Evolutionary conservation across 1,140 invertebrate species (phyloP), one percentile per base, ranked within the genome.

Genomic region (Aphaenogaster rudis): DNA sequence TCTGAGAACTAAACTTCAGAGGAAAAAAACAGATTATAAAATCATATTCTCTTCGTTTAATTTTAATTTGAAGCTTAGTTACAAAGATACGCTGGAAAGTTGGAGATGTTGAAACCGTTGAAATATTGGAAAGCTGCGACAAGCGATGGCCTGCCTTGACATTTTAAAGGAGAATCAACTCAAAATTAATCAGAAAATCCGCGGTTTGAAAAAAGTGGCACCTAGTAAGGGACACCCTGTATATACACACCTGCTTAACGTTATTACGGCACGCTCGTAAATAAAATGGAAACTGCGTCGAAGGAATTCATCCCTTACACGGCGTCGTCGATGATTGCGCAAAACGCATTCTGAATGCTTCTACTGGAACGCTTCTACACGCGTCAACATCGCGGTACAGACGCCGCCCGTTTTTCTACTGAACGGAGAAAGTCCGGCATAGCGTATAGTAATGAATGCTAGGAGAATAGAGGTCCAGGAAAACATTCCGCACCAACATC

Each of bases 241-340:
- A 39, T n/a, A 21, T 61, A 28, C 6, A 57, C 52, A 39, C 48
- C 42, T 50, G 21, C 7, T n/a, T 28, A 21, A n/a, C 45, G 39
- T 76, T 39, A 77, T 88, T 85, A 80, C 52, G 28, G 28, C 69
- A 69, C 11, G 45, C 21, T 39, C n/a, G 42, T 42, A 61, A 88
- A 88, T 88, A 50, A 88, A 89, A 72, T 17, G 52, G n/a, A 11
- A 57, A 39, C 52, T 21, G 7, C 67, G 17, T 13, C 48, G 59
- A 79, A 74, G 67, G 88, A 86, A 86, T 71, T 74, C 59, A 48
- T 64, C 81, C 87, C 67, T 86, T 86, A 88, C 54, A 88, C 45
- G 74, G 80, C 2, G 2, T 33, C 33, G 21, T 63, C 17, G 50
- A 59, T 13, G 88, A 86, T 89, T 89, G 87, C 80, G 87, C 52